Evolutionary conservation across 2,797 vertebrate species (phyloP).

Genomic region (Enteromius fasciolatus): DNA sequence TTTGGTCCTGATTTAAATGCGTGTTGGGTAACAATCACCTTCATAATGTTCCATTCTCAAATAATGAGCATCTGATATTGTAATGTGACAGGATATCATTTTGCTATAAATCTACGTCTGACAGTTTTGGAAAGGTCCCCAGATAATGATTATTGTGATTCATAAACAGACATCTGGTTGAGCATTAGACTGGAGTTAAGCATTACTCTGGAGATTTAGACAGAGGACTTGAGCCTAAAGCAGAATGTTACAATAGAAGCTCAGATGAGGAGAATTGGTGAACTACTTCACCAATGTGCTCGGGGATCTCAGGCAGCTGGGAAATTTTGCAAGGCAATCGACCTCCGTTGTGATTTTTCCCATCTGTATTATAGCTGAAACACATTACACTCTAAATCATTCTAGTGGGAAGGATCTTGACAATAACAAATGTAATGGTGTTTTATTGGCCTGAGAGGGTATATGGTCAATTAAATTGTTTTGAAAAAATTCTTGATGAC

Average conservation of each 20-base stretch:
- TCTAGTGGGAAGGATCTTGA: slow-evolving; percentile 2
- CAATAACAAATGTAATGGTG: slow-evolving; percentile 4
- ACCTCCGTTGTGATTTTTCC: slow-evolving; percentile 15
- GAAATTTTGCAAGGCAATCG: slow-evolving; percentile 23
- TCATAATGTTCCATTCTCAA: slow-evolving; percentile 19
- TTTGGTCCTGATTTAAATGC: slow-evolving; percentile 13
- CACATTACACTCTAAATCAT: background rate
- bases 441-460: slow-evolving; percentile 6
- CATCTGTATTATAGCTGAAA: slow-evolving; percentile 20
- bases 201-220: background rate
- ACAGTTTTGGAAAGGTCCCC: slow-evolving; percentile 29
- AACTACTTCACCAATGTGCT: slow-evolving; percentile 32
- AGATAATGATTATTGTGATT: slow-evolving; percentile 44
- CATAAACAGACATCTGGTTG: slow-evolving; percentile 39
- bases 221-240: slow-evolving; percentile 26
- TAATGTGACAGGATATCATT: slow-evolving; percentile 30
- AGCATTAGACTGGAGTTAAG: slow-evolving; percentile 22
- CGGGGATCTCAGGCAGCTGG: slow-evolving; percentile 27
- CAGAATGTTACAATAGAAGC: slow-evolving; percentile 5
- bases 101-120: slow-evolving; percentile 34
- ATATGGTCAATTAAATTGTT: background rate
- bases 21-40: slow-evolving; percentile 4
- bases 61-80: slow-evolving; percentile 31
- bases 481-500: background rate
- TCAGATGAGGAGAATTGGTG: slow-evolving; percentile 25